phyloP scores from a whole-genome alignment of 2,888 invertebrate species.

The Acanthopleura granulata region DNA sequence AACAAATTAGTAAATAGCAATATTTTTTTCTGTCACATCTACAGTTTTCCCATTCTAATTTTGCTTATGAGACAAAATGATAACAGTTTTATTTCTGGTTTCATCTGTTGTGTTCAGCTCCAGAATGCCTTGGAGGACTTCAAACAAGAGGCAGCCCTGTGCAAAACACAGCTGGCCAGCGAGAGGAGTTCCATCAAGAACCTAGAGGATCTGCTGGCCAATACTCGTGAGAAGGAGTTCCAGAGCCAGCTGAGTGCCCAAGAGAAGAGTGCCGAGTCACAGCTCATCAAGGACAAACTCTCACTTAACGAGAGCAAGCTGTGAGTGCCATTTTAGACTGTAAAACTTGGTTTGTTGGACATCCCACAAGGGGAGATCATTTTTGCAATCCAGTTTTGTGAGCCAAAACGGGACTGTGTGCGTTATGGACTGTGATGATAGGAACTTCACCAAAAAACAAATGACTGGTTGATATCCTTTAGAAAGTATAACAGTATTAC shows the following conservation, averaged over 20 bases:
- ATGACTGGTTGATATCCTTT: too few species aligned
- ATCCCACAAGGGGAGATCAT: too few species aligned
- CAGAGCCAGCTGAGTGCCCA: constrained; percentile 65
- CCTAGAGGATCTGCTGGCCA: constrained; percentile 66
- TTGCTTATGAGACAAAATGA: too few species aligned
- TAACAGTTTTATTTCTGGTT: neutral
- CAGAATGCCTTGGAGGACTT: constrained; percentile 57
- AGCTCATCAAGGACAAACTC: constrained; percentile 67
- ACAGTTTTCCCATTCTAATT: too few species aligned
- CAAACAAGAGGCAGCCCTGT: constrained; percentile 58
- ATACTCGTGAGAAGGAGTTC: constrained; percentile 69
- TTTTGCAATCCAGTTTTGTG: too few species aligned
- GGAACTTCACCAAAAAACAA: too few species aligned
- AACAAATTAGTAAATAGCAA: too few species aligned
- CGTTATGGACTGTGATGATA: too few species aligned
- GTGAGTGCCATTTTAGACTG: constrained; percentile 44
- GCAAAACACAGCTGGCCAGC: constrained; percentile 56
- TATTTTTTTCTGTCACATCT: too few species aligned
- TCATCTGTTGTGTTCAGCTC: constrained; percentile 41
- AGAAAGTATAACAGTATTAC: too few species aligned
- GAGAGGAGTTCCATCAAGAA: constrained; percentile 60
- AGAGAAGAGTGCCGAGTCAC: constrained; percentile 67
- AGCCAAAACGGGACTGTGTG: too few species aligned
- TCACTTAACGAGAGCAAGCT: constrained; percentile 68
- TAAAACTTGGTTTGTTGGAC: too few species aligned